Conservation (phyloP, 2,797 vertebrate species). For the Amphiprion clarkii region DNA sequence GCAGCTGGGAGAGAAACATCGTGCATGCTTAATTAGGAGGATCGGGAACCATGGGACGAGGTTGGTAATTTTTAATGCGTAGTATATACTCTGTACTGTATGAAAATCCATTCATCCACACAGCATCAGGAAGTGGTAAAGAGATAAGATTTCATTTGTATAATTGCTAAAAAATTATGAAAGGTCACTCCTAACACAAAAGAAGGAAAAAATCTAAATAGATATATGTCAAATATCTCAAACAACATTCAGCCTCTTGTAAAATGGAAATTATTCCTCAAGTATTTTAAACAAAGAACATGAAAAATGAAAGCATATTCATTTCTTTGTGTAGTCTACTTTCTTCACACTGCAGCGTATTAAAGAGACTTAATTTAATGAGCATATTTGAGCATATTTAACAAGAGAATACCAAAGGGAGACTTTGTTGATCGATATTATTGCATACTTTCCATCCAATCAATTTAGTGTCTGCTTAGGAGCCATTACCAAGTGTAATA, state of each 20-base stretch:
- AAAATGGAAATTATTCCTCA: not conserved
- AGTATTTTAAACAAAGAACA: conserved; percentile 40
- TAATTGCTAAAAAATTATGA: not conserved
- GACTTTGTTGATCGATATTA: conserved; percentile 82
- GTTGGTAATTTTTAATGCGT: conserved; percentile 59
- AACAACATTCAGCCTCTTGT: not conserved
- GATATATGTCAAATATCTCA: not conserved
- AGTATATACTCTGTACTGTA: conserved; percentile 38
- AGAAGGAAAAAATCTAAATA: not conserved
- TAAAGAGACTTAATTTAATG: conserved; percentile 85
- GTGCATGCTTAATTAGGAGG: conserved; percentile 85
- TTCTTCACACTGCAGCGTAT: conserved; percentile 54
- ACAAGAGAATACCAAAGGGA: conserved; percentile 76
- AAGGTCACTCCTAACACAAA: no score
- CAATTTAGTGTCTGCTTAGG: conserved; percentile 85
- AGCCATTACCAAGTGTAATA: conserved; percentile 85
- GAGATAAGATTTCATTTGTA: not conserved
- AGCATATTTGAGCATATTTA: conserved; percentile 85
- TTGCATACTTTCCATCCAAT: conserved; percentile 81
- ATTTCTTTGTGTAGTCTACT: conserved; percentile 24
- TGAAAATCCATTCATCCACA: conserved; percentile 29
- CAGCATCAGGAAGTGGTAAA: not conserved
- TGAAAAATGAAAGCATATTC: conserved; percentile 34
- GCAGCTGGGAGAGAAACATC: conserved; percentile 83
- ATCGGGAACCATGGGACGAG: conserved; percentile 74